Conservation (phyloP, 2,888 invertebrate genomes). For the Hydroisotoma schaefferi region DNA sequence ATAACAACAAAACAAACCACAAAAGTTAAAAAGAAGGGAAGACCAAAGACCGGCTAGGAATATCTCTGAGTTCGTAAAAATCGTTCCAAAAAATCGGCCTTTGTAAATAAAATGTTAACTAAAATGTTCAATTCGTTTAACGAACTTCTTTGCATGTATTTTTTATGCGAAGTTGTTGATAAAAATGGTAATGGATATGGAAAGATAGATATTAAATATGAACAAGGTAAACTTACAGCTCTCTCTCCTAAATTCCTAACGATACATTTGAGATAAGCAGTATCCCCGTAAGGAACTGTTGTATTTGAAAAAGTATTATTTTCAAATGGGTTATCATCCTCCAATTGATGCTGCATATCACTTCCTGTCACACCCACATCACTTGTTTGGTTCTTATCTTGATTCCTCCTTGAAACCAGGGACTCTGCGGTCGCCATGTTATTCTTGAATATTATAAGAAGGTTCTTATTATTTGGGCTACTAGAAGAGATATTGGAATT, state of each 20-base stretch:
- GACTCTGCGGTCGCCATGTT: too few relatives aligned
- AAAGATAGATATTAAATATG: not conserved
- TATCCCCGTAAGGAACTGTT: conserved; percentile 71
- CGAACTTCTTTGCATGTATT: not conserved
- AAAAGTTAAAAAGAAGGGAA: too few relatives aligned
- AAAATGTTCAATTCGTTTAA: not conserved
- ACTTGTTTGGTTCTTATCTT: too few relatives aligned
- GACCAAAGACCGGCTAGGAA: not conserved
- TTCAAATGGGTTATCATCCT: conserved; percentile 56
- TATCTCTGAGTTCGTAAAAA: not conserved
- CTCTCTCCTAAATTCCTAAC: conserved; percentile 72
- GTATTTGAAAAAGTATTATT: conserved; percentile 74
- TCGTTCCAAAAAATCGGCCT: too few relatives aligned
- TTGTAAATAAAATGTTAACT: too few relatives aligned
- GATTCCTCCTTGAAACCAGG: too few relatives aligned
- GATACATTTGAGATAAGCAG: conserved; percentile 76
- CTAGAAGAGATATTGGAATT: too few relatives aligned
- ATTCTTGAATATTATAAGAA: too few relatives aligned
- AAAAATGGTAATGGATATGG: not conserved
- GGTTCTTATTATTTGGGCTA: too few relatives aligned
- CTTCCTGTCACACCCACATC: too few relatives aligned
- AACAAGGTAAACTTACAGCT: conserved; percentile 57
- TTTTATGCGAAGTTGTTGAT: not conserved
- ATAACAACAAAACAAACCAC: not conserved
- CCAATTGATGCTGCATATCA: not conserved